phyloP scores from a whole-genome alignment of 2,797 vertebrate genomes.

The Eulemur rubriventer region DNA sequence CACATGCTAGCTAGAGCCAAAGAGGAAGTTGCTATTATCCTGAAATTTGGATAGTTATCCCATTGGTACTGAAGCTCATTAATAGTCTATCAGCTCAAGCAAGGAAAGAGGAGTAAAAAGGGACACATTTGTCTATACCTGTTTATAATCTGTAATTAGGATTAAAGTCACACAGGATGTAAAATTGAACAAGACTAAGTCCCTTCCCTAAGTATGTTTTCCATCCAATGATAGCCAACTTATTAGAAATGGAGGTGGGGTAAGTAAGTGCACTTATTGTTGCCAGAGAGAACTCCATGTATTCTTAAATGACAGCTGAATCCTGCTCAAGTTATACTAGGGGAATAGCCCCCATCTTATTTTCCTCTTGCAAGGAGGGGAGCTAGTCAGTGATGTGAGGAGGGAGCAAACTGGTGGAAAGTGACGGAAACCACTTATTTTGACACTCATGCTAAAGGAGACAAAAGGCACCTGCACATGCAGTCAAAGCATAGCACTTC shows the following conservation, averaged over 20 bases:
- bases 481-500: neutral
- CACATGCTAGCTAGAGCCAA: neutral
- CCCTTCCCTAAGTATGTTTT: neutral
- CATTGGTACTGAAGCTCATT: neutral
- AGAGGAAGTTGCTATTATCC: conserved; percentile 1
- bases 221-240: neutral
- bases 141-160: neutral
- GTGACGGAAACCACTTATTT: neutral
- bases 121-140: neutral
- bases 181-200: neutral
- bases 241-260: neutral
- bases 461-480: rapidly evolving
- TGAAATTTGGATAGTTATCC: conserved; percentile 43
- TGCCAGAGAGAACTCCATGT: neutral
- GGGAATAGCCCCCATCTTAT: neutral
- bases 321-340: neutral
- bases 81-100: conserved; percentile 14
- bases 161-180: neutral
- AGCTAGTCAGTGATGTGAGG: neutral
- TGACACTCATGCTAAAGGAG: neutral
- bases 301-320: neutral
- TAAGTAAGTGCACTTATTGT: neutral
- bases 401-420: neutral
- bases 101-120: conserved; percentile 45
- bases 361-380: neutral